Evolutionary conservation across 2,888 invertebrate genomes (phyloP), one percentile per base, ranked within the genome.

Genomic region (Callyntrura guangdongensis): DNA sequence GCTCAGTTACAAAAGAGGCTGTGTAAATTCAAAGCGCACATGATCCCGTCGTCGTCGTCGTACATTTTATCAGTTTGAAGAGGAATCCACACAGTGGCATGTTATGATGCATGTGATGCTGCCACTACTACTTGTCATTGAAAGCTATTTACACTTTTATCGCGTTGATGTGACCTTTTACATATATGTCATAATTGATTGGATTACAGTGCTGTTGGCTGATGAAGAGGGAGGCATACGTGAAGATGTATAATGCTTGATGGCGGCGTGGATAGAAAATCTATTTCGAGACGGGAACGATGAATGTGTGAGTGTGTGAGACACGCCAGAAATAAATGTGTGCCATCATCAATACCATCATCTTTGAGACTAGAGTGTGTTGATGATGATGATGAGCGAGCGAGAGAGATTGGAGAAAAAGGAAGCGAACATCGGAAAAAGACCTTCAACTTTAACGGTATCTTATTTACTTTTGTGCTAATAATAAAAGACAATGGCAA

Each of bases 401-500:
- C 36, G 36, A 36, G 36, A 36, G 36, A 36, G 36, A 36, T 36
- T 36, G 36, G 36, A 36, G 6, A 36, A 36, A 36, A 36, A 59
- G 61, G 59, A 36, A 61, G 61, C 22, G n/a, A 9, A n/a, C 79
- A 61, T 59, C 0, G n/a, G 36, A 36, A 36, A 74, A 27, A 56
- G 56, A 56, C 81, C 81, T 81, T 81, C 81, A 61, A 81, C 59
- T 81, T 81, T 81, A 56, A 79, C 79, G n/a, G 9, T 79, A 79
- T 79, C 79, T 79, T 56, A 56, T 61, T 81, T 81, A 81, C 45
- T 45, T 59, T 61, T 6, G n/a, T 45, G n/a, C 81, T 81, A 81
- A 81, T 61, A 61, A 81, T 81, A 81, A 61, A 79, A 81, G 81
- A 45, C 81, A 81, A 45, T 81, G 81, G 27, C 61, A 81, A 81